Conservation (phyloP, 2,113 vertebrate genomes). For the Prunella fulvescens region DNA sequence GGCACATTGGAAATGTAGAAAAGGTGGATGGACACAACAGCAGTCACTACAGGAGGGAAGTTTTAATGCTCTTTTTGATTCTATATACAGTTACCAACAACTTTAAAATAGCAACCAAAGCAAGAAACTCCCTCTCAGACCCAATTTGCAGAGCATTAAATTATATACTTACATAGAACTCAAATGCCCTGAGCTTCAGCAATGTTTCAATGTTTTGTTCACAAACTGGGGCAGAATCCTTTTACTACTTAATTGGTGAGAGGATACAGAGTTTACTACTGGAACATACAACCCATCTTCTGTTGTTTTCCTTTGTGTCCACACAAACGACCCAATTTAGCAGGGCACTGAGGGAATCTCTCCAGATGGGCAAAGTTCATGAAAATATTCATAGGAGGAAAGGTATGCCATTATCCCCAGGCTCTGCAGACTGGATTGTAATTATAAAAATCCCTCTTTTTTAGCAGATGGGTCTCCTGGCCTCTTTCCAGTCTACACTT, state of each 20-base stretch:
- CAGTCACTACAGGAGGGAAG: not conserved
- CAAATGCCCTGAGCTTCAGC: not conserved
- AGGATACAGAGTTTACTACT: not conserved
- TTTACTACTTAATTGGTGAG: not conserved
- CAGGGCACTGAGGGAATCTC: conserved; percentile 30
- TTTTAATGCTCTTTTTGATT: not conserved
- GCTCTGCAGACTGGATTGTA: conserved; percentile 1
- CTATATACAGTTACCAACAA: not conserved
- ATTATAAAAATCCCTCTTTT: conserved; percentile 58
- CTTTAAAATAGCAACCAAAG: not conserved
- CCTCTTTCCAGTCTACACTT: conserved; percentile 51
- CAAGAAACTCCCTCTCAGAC: not conserved
- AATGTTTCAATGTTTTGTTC: not conserved
- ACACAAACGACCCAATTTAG: conserved; percentile 26
- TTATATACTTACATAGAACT: not conserved
- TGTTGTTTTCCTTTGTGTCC: conserved; percentile 13
- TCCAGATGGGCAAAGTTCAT: conserved; percentile 40
- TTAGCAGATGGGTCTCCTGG: conserved; percentile 69
- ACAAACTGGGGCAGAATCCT: not conserved
- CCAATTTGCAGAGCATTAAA: not conserved
- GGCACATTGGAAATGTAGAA: not conserved
- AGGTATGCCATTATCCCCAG: conserved; percentile 38
- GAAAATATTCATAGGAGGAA: conserved; percentile 61
- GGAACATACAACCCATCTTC: not conserved
- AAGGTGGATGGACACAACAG: not conserved